Conservation (phyloP, 2,888 invertebrate genomes). For the Lithophane ornitopus region DNA sequence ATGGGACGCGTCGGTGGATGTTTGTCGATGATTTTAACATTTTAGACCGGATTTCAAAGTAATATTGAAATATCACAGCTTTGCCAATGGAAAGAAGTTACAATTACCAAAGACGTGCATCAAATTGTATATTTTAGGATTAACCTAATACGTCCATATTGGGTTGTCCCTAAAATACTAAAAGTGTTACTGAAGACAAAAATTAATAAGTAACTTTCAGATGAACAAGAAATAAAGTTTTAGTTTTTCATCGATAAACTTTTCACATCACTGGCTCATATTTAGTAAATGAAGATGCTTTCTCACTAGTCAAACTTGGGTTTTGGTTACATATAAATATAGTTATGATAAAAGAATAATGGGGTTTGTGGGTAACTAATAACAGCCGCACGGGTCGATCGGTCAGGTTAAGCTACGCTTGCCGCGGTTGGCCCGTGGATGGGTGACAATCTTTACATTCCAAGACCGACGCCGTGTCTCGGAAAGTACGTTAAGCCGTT, state of each 20-base stretch:
- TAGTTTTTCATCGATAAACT: constrained; percentile 34
- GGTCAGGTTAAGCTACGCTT: no score
- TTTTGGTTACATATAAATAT: not conserved
- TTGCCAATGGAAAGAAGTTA: not conserved
- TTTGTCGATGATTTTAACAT: constrained; percentile 49
- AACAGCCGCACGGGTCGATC: no score
- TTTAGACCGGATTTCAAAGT: not conserved
- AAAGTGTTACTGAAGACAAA: not conserved
- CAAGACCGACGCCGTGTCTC: no score
- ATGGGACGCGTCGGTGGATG: not conserved
- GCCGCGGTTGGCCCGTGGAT: no score
- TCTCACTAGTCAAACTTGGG: constrained; percentile 44
- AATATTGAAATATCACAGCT: not conserved
- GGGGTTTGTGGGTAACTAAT: no score
- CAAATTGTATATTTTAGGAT: not conserved
- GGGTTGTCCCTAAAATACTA: not conserved
- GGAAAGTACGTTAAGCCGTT: no score
- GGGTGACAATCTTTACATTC: no score
- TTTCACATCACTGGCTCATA: constrained; percentile 54
- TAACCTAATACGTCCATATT: not conserved
- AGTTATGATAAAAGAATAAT: not conserved
- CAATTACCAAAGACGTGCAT: no score
- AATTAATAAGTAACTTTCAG: not conserved
- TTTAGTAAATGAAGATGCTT: constrained; percentile 65
- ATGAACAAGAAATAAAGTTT: not conserved